Percentiles rank a stretch among this genome's conserved stretches.
Conservation (phyloP, 2,113 vertebrate species). For the Oreochromis aureus region DNA sequence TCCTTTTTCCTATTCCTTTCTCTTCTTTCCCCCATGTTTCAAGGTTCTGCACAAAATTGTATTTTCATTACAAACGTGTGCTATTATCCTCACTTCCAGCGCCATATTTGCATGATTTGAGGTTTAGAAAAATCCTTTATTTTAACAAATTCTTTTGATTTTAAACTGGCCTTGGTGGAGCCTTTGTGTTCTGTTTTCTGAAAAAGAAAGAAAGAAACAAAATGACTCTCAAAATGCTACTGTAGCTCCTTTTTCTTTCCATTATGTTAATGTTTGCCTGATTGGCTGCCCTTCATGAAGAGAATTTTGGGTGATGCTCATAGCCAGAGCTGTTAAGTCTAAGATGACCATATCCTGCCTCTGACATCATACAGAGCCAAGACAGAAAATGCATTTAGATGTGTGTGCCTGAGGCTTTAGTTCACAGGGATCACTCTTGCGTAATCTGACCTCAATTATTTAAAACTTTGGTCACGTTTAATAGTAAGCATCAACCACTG, state of each 20-base stretch:
- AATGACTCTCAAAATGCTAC: neutral
- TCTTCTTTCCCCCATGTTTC: neutral
- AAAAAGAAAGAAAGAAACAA: neutral
- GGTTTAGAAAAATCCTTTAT: neutral
- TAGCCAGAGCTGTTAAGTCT: neutral
- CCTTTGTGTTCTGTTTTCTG: neutral
- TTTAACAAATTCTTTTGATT: neutral
- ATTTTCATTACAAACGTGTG: neutral
- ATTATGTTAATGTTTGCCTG: neutral
- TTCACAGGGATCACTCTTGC: neutral
- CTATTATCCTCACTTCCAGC: neutral
- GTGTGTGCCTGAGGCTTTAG: neutral
- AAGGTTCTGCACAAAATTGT: neutral
- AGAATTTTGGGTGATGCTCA: neutral
- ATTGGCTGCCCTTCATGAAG: neutral
- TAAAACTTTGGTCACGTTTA: neutral
- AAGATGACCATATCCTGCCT: neutral
- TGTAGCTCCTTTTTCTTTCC: neutral
- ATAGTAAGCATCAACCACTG: neutral
- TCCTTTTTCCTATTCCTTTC: neutral
- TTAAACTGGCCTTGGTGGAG: neutral
- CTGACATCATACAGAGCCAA: neutral
- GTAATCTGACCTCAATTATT: neutral
- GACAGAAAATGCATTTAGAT: neutral
- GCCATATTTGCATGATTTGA: neutral